Percentiles rank a stretch among this genome's conserved stretches.
phyloP scores from a whole-genome alignment of 2,797 vertebrate species.

The Coendou prehensilis region DNA sequence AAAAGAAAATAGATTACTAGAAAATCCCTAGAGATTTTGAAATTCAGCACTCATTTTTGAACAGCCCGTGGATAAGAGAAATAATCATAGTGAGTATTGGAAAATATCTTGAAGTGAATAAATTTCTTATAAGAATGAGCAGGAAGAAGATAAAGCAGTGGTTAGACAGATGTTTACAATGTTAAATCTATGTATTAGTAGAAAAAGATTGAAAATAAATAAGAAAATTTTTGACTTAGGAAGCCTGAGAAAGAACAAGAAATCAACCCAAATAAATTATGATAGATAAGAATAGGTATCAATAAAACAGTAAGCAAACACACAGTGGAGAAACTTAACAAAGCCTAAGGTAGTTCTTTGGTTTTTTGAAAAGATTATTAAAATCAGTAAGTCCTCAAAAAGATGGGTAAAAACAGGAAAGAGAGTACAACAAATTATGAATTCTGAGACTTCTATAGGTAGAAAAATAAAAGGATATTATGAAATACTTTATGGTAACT shows the following conservation, averaged over 20 bases:
- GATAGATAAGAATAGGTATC: background rate
- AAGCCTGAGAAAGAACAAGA: background rate
- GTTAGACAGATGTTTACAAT: constrained; percentile 20
- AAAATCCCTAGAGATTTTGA: constrained; percentile 24
- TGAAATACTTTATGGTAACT: background rate
- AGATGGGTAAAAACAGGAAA: background rate
- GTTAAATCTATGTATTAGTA: background rate
- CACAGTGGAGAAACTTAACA: background rate
- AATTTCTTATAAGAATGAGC: background rate
- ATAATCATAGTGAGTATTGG: background rate
- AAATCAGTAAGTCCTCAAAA: constrained; percentile 37
- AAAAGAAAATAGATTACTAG: background rate
- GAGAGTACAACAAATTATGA: background rate
- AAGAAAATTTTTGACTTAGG: background rate
- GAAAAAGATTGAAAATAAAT: background rate
- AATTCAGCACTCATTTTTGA: background rate
- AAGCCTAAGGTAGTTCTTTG: constrained; percentile 12
- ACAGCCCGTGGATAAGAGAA: background rate
- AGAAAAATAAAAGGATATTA: background rate
- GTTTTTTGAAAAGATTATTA: constrained; percentile 18
- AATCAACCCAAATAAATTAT: constrained; percentile 31
- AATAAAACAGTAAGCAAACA: constrained; percentile 1
- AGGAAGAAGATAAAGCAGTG: background rate
- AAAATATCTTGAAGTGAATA: constrained; percentile 27
- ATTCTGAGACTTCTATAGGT: background rate